These are phyloP conservation scores for Carposina sasakii DNA, from an alignment of 1,140 invertebrate species.

Conservation along the genomic window DNA sequence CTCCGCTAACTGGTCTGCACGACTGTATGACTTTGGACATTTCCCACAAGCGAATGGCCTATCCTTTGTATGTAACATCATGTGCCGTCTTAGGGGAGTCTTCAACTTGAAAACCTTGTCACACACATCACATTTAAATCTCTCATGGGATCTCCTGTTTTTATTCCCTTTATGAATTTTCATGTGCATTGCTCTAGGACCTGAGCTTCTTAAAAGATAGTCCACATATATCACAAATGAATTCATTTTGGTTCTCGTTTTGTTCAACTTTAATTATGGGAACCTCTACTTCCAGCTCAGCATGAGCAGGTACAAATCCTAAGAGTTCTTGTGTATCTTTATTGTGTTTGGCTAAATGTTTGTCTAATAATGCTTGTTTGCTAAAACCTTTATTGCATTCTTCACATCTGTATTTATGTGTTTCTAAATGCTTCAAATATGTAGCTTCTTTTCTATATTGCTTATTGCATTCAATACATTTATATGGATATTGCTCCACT, in stretches of 20 bases:
- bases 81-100: constrained; percentile 49
- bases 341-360: constrained; percentile 42
- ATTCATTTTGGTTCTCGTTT: constrained; percentile 20
- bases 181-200: constrained; percentile 33
- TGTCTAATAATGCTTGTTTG: constrained; percentile 34
- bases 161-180: constrained; percentile 29
- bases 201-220: constrained; percentile 40
- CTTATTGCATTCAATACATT: constrained; percentile 33
- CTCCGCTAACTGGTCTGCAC: constrained; percentile 72
- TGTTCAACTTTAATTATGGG: constrained; percentile 22
- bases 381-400: constrained; percentile 46
- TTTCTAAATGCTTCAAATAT: constrained; percentile 36
- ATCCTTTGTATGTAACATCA: constrained; percentile 49
- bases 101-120: constrained; percentile 52
- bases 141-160: constrained; percentile 10
- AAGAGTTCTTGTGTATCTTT: constrained; percentile 25
- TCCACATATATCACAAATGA: constrained; percentile 46
- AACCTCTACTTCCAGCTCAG: constrained; percentile 28
- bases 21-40: constrained; percentile 71
- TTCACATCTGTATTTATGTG: constrained; percentile 31
- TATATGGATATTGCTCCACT: constrained; percentile 8
- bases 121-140: constrained; percentile 46
- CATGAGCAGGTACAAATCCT: constrained; percentile 24
- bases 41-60: constrained; percentile 53
- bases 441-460: constrained; percentile 32